Base-by-base conservation (phyloP, 2,888 invertebrate species). In the Heliconius hortense region DNA sequence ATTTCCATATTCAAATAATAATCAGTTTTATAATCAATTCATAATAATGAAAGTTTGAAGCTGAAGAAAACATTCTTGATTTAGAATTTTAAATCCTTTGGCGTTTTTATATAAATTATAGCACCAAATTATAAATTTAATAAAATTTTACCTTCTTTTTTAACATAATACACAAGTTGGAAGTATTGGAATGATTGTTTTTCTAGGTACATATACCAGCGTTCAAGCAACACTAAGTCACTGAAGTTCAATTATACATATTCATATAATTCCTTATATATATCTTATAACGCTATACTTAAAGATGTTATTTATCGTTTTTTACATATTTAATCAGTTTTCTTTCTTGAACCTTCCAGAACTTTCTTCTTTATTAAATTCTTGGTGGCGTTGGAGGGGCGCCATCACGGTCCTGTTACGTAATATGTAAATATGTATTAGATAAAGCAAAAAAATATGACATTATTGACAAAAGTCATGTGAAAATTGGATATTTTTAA, bases 341-440 rank as follows among this genome's bases (percentile, higher is more conserved):
- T 59, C 76, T 74, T 73, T 75, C 76, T 70, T 74, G 75, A 80
- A 78, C 79, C 76, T 78, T 78, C 77, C 79, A 79, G 76, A 79
- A 76, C 66, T 67, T 76, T 73, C 73, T 35, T 56, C 31, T 11
- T 35, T 70, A 79, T 89, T 93, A 93, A 85, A 87, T 90, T 87
- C 93, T 89, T 76, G 94, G 94, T 8, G 94, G 93, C 53, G 92
- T 91, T 2, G 94, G 94, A 4, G 94, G 94, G 39, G 93, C 92
- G 59, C 92, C 93, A 77, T 93, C 94, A 77, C 88, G 91, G 78
- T 93, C 94, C 94, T 94, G 86, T 24, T 31, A 24, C 15, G 63
- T 10, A 73, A 53, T 28, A 69, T 8, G 0, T n/a, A 39, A 66
- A 24, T 13, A 66, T 66, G 7, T 2, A 66, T 39, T n/a, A 64